These are phyloP conservation scores for Schizothorax lantsangensis DNA, from an alignment of 2,797 vertebrate species.

Conservation along the genomic window DNA sequence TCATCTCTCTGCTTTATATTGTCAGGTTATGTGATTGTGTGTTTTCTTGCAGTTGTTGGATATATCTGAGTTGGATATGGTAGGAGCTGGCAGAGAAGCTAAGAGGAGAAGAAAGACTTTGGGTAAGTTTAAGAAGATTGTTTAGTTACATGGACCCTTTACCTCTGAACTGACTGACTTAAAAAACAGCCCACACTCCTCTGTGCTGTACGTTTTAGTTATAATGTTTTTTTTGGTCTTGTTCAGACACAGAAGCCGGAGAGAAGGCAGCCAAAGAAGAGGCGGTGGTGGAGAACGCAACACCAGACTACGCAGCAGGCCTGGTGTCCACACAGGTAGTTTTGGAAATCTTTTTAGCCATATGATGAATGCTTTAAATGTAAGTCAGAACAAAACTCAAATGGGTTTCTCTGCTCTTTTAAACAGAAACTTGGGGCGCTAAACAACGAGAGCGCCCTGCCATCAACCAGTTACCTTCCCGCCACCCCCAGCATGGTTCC, in stretches of 20 bases:
- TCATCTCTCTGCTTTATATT: neutral
- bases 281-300: conserved; percentile 92
- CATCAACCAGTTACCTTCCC: conserved; percentile 95
- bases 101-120: conserved; percentile 96
- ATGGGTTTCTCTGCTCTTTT: neutral
- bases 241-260: conserved; percentile 87
- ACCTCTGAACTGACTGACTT: neutral
- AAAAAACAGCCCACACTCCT: no score
- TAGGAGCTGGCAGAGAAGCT: conserved; percentile 93
- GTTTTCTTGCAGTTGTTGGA: conserved; percentile 84
- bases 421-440: conserved; percentile 92
- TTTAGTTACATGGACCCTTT: neutral
- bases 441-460: conserved; percentile 90
- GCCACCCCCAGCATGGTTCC: conserved; percentile 97
- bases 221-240: conserved; percentile 26
- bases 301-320: conserved; percentile 96
- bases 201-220: neutral
- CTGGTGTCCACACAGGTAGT: conserved; percentile 95
- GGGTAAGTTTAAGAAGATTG: conserved; percentile 75
- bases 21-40: neutral
- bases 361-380: neutral
- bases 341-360: neutral
- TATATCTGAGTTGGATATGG: conserved; percentile 92
- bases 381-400: neutral
- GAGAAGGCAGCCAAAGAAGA: conserved; percentile 97